Base-by-base conservation (phyloP, 2,888 invertebrate species). In the Arrhopalites spinosus region DNA sequence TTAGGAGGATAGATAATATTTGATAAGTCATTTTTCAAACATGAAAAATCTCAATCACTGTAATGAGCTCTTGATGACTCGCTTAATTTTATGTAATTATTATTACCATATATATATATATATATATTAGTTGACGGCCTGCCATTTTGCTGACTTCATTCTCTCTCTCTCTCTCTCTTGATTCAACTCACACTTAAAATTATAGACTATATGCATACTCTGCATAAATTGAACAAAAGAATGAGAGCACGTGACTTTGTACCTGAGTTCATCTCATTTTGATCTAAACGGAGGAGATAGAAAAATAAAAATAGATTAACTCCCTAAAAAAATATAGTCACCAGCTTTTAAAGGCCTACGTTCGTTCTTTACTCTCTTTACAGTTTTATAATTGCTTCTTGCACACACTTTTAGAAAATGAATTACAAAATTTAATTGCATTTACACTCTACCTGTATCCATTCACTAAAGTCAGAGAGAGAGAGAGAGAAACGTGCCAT, bases 11-110 rank as follows among this genome's bases (percentile, higher is more conserved):
- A 59, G 59, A 20, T n/a, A 25, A 23, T 11, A 59, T 8, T 17
- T 13, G 59, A 59, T 59, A 59, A 59, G 20, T 59, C 20, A 59
- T 59, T 59, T 23, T 11, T n/a, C n/a, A n/a, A n/a, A n/a, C n/a
- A n/a, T n/a, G n/a, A n/a, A n/a, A n/a, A n/a, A n/a, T n/a, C 59
- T 59, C 59, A 59, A 59, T 59, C 59, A 36, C 36, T 36, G 11
- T 71, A 71, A 71, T 71, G 71, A 71, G 71, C 59, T 29, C 30
- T 71, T 71, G 71, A 71, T 71, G 71, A 71, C 71, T 71, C 53
- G 70, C 36, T 71, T 71, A 71, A 59, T 71, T 59, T 36, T 59
- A 1, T 3, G 11, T 1, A 25, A 59, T 36, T 36, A n/a, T n/a
- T n/a, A n/a, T n/a, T n/a, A n/a, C n/a, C n/a, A n/a, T n/a, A n/a